These are phyloP conservation scores for Tragopan temminckii DNA, from an alignment of 2,797 vertebrate genomes.

Conservation along the genomic window DNA sequence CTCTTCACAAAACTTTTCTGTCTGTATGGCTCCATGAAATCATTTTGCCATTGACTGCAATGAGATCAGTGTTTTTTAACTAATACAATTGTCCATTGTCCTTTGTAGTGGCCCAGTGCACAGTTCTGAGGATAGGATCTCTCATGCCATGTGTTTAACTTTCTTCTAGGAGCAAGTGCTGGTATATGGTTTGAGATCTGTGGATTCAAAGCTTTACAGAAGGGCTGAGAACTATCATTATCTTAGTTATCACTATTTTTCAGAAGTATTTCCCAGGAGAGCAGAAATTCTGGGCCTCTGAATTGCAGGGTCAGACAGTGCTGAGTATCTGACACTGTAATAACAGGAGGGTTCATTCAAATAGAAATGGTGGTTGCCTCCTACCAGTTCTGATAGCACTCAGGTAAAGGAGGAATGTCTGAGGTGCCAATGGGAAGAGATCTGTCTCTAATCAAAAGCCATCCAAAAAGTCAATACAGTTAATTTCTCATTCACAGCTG, in stretches of 20 bases:
- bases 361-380: constrained; percentile 1
- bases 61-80: not conserved
- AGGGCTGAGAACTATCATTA: constrained; percentile 63
- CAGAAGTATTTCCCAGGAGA: constrained; percentile 40
- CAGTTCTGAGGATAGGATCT: constrained; percentile 13
- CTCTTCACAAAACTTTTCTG: not conserved
- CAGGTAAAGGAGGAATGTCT: constrained; percentile 19
- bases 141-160: constrained; percentile 7
- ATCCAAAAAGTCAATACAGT: constrained; percentile 25
- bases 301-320: constrained; percentile 56
- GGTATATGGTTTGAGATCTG: constrained; percentile 49
- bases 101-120: not conserved
- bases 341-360: constrained; percentile 34
- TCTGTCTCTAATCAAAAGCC: constrained; percentile 14
- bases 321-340: constrained; percentile 33
- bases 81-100: constrained; percentile 17
- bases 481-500: constrained; percentile 28
- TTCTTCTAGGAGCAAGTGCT: not conserved
- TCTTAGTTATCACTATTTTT: constrained; percentile 67
- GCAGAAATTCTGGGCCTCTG: constrained; percentile 19
- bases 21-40: constrained; percentile 17
- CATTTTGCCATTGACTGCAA: not conserved
- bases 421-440: constrained; percentile 15
- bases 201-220: constrained; percentile 68
- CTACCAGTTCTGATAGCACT: constrained; percentile 1